A percentile compares a stretch with the other conserved stretches of the same genome.
These are phyloP conservation scores for Drosophila sechellia DNA, from an alignment of 1,140 invertebrate genomes.

Conservation along the genomic window DNA sequence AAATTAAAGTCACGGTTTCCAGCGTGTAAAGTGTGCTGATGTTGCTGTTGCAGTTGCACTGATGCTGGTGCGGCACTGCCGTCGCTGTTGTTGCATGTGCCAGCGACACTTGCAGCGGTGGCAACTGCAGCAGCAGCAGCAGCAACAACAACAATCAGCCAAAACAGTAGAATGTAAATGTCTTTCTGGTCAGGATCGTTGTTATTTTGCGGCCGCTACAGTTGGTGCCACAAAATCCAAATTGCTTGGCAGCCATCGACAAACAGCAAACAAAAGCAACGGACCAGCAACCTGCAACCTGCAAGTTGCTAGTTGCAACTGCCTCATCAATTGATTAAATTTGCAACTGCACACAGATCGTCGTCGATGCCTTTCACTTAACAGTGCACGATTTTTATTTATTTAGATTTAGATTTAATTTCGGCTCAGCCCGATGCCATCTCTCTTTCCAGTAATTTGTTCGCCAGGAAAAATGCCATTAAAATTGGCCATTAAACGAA, in stretches of 20 bases:
- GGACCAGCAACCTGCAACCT: conserved; percentile 61
- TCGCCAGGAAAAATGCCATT: conserved; percentile 6
- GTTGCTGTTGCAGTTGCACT: conserved; percentile 40
- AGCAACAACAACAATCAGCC: conserved; percentile 64
- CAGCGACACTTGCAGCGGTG: conserved; percentile 65
- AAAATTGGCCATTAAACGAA: background rate
- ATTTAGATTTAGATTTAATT: conserved; percentile 83
- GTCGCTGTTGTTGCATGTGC: conserved; percentile 31
- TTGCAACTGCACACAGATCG: conserved; percentile 73
- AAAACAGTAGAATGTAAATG: conserved; percentile 80
- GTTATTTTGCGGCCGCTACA: conserved; percentile 33
- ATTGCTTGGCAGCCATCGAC: conserved; percentile 70
- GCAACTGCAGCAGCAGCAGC: conserved; percentile 36
- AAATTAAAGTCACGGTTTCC: conserved; percentile 82
- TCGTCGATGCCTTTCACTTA: conserved; percentile 81
- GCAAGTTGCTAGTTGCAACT: conserved; percentile 54
- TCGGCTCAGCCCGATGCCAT: conserved; percentile 21
- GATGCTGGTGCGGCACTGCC: conserved; percentile 22
- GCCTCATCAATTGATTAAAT: conserved; percentile 83
- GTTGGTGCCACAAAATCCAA: conserved; percentile 76
- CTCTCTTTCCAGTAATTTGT: conserved; percentile 39
- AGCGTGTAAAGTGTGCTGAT: conserved; percentile 73
- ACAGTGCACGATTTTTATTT: conserved; percentile 80
- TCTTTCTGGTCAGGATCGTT: conserved; percentile 80
- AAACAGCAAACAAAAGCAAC: conserved; percentile 73